Evolutionary conservation across 2,113 vertebrate genomes (phyloP).

Genomic region (Ariopsis seemanni): DNA sequence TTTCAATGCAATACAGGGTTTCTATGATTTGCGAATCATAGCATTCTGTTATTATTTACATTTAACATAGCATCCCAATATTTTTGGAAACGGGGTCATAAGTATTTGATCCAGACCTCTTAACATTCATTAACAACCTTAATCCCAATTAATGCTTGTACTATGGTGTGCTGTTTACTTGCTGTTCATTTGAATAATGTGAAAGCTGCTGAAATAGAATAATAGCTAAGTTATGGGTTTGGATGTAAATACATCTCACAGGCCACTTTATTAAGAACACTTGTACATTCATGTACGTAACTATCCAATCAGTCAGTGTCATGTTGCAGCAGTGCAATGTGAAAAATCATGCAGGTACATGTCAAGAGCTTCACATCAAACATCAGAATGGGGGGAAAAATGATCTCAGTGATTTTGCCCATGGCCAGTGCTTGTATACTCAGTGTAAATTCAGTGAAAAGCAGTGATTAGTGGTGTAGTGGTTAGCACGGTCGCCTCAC

Average conservation of each 20-base stretch:
- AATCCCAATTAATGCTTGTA: background rate
- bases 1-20: too few species aligned
- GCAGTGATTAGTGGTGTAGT: too few species aligned
- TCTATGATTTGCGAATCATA: too few species aligned
- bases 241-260: background rate
- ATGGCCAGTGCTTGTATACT: background rate
- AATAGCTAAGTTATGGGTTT: background rate
- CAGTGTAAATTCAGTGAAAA: background rate
- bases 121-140: background rate
- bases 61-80: too few species aligned
- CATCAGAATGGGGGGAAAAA: background rate
- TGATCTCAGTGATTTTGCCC: background rate
- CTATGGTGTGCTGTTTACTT: background rate
- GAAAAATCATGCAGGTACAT: too few species aligned
- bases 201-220: background rate
- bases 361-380: background rate
- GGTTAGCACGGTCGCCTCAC: too few species aligned
- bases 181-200: background rate
- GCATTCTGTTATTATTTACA: too few species aligned
- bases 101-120: background rate
- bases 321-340: background rate
- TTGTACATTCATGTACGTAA: background rate
- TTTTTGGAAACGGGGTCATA: too few species aligned
- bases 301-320: background rate
- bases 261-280: background rate